Evolutionary conservation across 2,797 vertebrate genomes (phyloP), one percentile per base, ranked within the genome.

Genomic region (Etheostoma nigrum): DNA sequence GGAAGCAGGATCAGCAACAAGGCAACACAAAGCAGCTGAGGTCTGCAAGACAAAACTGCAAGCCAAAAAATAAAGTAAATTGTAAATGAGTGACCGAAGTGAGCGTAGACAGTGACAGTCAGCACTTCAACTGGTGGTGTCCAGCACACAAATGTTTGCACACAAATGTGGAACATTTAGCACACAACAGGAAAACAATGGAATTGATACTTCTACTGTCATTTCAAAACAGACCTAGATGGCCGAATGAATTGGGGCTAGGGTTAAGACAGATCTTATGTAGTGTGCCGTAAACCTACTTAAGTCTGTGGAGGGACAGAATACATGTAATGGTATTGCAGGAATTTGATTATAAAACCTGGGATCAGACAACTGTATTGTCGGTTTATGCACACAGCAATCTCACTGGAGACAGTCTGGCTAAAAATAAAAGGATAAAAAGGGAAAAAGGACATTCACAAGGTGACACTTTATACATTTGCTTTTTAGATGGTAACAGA

Each of bases 1-100:
- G 49, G 40, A 71, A 62, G 47, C 67, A 57, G 74, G 58, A 83
- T 77, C 21, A 57, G 65, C 68, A 75, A 65, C 55, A 74, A 72
- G 65, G 72, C 65, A 33, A 45, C 19, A 40, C 15, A 27, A 71
- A 79, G 62, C 25, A 83, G 67, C 55, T 27, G 49, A 60, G 54
- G 47, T 53, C 51, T 42, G 7, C 40, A 11, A 53, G 11, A 15
- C 21, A 72, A 59, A 68, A 67, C 9, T 59, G 42, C 25, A 51
- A 27, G 40, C 14, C 25, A 42, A 48, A 60, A 71, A 71, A 52
- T 53, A 55, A 2, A 36, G 30, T 53, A 16, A 62, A 57, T 73
- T 62, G 54, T 40, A 58, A 70, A 79, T 62, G 2, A 44, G 63
- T 33, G 21, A 49, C 49, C 51, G 25, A 30, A 55, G 23, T 30